These are phyloP conservation scores for Bucorvus abyssinicus DNA, from an alignment of 2,797 vertebrate species.

Conservation along the genomic window DNA sequence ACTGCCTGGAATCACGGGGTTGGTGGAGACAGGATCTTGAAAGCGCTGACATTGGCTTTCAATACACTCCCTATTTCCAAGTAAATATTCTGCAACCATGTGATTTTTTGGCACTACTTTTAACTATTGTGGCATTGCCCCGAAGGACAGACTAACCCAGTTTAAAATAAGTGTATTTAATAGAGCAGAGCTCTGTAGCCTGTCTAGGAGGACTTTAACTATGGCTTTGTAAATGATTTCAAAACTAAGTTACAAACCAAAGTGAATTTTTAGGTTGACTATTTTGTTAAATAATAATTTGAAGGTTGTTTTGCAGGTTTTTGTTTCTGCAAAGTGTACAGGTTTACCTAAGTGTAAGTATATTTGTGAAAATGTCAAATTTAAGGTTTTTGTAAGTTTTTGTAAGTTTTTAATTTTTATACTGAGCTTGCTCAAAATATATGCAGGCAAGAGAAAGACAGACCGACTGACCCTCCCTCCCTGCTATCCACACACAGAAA, in stretches of 20 bases:
- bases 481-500: not conserved
- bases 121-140: slow-evolving; percentile 56
- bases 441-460: not conserved
- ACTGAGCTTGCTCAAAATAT: not conserved
- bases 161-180: slow-evolving; percentile 38
- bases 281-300: not conserved
- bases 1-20: not conserved
- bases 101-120: slow-evolving; percentile 49
- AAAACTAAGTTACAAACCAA: slow-evolving; percentile 15
- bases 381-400: not conserved
- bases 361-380: not conserved
- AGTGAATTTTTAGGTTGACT: not conserved
- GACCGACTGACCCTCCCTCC: not conserved
- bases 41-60: slow-evolving; percentile 23
- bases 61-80: slow-evolving; percentile 23
- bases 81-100: slow-evolving; percentile 40
- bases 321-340: not conserved
- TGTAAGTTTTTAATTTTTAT: not conserved
- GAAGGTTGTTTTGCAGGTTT: not conserved
- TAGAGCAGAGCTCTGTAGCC: slow-evolving; percentile 3
- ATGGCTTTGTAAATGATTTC: slow-evolving; percentile 40
- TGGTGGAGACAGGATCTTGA: slow-evolving; percentile 11
- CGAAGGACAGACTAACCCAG: slow-evolving; percentile 57
- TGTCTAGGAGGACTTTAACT: slow-evolving; percentile 42
- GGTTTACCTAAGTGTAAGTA: not conserved